Evolutionary conservation across 2,797 vertebrate genomes (phyloP).

Genomic region (Pangasius sanitwongsei): DNA sequence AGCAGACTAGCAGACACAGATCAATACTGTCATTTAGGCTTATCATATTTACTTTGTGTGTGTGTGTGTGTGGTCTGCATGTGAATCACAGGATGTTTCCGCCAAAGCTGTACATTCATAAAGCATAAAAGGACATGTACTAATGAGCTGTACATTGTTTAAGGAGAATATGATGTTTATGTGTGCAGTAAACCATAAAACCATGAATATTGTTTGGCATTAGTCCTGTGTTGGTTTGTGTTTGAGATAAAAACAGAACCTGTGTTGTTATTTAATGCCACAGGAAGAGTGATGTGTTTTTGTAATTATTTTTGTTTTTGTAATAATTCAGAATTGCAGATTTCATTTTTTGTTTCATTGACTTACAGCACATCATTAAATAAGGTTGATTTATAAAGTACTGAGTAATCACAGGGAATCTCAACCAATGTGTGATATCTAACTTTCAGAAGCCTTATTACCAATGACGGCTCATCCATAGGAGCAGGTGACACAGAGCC

Average conservation of each 20-base stretch:
- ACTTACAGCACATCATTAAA: not conserved
- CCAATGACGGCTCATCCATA: not conserved
- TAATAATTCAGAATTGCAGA: too few relatives aligned
- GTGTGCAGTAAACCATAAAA: not conserved
- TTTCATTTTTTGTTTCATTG: not conserved
- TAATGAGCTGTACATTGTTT: not conserved
- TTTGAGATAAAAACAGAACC: too few relatives aligned
- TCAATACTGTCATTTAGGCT: constrained; percentile 21
- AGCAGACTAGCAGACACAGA: constrained; percentile 16
- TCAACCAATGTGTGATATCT: not conserved
- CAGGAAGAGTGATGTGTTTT: too few relatives aligned
- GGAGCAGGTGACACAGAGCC: not conserved
- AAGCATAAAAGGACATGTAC: not conserved
- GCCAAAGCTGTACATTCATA: not conserved
- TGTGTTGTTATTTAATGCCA: too few relatives aligned
- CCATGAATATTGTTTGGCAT: not conserved
- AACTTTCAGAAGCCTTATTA: not conserved
- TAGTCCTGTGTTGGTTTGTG: not conserved
- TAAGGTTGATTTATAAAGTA: not conserved
- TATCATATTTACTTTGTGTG: constrained; percentile 15
- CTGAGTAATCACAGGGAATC: not conserved
- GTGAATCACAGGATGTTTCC: not conserved
- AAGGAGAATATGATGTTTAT: not conserved
- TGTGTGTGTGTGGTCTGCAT: not conserved
- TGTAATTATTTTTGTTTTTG: too few relatives aligned